Evolutionary conservation across 2,113 vertebrate genomes (phyloP).

Genomic region (Scophthalmus maximus): DNA sequence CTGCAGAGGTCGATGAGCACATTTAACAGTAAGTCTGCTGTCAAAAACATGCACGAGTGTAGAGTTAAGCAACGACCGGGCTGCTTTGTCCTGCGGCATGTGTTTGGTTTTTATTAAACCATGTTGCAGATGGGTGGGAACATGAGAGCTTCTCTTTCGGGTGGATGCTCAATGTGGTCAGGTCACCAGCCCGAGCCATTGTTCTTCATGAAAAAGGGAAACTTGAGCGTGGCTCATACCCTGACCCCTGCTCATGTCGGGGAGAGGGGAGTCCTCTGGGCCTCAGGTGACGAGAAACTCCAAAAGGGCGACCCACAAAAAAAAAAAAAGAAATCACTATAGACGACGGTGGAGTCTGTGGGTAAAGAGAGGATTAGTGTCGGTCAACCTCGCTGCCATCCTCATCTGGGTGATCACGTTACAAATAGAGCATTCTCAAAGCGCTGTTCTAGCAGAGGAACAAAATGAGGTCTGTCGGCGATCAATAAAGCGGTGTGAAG

Average conservation of each 20-base stretch:
- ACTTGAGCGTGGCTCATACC: conserved; percentile 15
- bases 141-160: no score
- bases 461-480: conserved; percentile 63
- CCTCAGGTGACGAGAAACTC: conserved; percentile 29
- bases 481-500: conserved; percentile 77
- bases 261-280: conserved; percentile 5
- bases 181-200: conserved; percentile 1
- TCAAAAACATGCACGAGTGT: no score
- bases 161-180: conserved; percentile 1
- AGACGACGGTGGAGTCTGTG: conserved; percentile 13
- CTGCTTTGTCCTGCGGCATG: background rate
- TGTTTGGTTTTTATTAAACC: conserved; percentile 19
- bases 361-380: conserved; percentile 53
- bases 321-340: conserved; percentile 32
- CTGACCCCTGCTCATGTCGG: conserved; percentile 9
- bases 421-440: conserved; percentile 60
- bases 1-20: conserved; percentile 40
- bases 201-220: conserved; percentile 28
- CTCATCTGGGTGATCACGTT: conserved; percentile 66
- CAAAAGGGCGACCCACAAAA: conserved; percentile 29
- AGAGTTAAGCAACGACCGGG: background rate
- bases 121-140: conserved; percentile 2
- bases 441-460: conserved; percentile 48
- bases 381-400: conserved; percentile 39
- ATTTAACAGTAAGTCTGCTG: conserved; percentile 38